Evolutionary conservation across 2,888 invertebrate genomes (phyloP).

Genomic region (Cataglyphis livida): DNA sequence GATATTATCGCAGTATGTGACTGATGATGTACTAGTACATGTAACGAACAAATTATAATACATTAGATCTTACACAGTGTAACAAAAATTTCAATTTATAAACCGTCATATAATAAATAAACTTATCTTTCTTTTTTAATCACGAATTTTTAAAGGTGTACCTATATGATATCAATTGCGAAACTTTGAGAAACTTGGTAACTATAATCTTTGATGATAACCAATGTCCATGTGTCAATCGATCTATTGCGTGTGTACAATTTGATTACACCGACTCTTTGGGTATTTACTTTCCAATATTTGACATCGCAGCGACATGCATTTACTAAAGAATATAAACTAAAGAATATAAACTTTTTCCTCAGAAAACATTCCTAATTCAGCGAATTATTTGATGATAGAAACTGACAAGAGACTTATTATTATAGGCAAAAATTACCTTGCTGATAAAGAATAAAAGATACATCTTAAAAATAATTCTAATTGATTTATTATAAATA

Average conservation of each 20-base stretch:
- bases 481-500: neutral
- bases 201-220: constrained; percentile 5
- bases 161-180: neutral
- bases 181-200: neutral
- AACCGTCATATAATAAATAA: neutral
- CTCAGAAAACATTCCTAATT: constrained; percentile 46
- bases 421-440: constrained; percentile 36
- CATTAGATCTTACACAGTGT: neutral
- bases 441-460: neutral
- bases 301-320: neutral
- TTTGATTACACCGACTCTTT: constrained; percentile 60
- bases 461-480: neutral
- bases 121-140: neutral
- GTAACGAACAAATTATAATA: constrained; percentile 27
- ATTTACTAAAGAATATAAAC: constrained; percentile 9
- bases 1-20: constrained; percentile 22
- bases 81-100: neutral
- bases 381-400: neutral
- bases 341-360: constrained; percentile 48
- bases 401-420: constrained; percentile 13
- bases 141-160: neutral
- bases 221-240: neutral
- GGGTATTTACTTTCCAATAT: constrained; percentile 51
- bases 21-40: constrained; percentile 3
- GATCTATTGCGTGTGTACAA: constrained; percentile 57